A percentile compares a stretch with the other conserved stretches of the same genome.
Evolutionary conservation across 2,113 vertebrate genomes (phyloP).

Genomic region (Myrmecobius fasciatus): DNA sequence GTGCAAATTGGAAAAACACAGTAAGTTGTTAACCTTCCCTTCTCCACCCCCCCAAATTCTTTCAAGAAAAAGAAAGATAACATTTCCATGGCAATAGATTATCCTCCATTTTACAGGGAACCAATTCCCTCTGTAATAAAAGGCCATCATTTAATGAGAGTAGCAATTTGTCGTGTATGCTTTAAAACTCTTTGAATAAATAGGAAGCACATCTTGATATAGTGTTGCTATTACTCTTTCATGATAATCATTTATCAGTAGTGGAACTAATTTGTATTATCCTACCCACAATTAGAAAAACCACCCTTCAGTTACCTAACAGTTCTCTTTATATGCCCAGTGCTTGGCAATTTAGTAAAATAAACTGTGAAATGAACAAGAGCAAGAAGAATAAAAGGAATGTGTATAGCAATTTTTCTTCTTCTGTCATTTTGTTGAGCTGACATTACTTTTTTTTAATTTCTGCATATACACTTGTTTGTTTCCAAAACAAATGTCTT

Average conservation of each 20-base stretch:
- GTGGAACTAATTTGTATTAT: slow-evolving; percentile 59
- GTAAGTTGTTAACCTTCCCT: background rate
- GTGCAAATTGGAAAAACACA: background rate
- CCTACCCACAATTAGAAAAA: slow-evolving; percentile 62
- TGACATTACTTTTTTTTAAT: slow-evolving; percentile 78
- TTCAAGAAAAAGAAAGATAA: slow-evolving; percentile 15
- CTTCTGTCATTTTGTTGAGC: slow-evolving; percentile 78
- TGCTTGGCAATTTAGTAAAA: slow-evolving; percentile 66
- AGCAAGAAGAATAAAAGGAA: slow-evolving; percentile 49
- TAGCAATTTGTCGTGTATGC: slow-evolving; percentile 54
- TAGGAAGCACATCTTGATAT: slow-evolving; percentile 5
- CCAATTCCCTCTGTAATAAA: slow-evolving; percentile 25
- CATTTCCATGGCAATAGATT: slow-evolving; percentile 7
- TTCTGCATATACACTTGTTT: slow-evolving; percentile 57
- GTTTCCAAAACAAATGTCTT: slow-evolving; percentile 72
- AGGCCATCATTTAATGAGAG: slow-evolving; percentile 35
- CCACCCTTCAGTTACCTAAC: slow-evolving; percentile 34
- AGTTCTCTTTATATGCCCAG: slow-evolving; percentile 40
- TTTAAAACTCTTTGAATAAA: slow-evolving; percentile 51
- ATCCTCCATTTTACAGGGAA: background rate
- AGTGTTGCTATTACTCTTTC: background rate
- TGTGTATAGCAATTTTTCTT: slow-evolving; percentile 75
- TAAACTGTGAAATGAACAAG: slow-evolving; percentile 59
- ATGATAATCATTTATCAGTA: slow-evolving; percentile 20
- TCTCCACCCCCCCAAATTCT: background rate